Percentiles rank a stretch among this genome's conserved stretches.
These are phyloP conservation scores for Alouatta palliata DNA, from an alignment of 2,113 vertebrate species.

Conservation along the genomic window DNA sequence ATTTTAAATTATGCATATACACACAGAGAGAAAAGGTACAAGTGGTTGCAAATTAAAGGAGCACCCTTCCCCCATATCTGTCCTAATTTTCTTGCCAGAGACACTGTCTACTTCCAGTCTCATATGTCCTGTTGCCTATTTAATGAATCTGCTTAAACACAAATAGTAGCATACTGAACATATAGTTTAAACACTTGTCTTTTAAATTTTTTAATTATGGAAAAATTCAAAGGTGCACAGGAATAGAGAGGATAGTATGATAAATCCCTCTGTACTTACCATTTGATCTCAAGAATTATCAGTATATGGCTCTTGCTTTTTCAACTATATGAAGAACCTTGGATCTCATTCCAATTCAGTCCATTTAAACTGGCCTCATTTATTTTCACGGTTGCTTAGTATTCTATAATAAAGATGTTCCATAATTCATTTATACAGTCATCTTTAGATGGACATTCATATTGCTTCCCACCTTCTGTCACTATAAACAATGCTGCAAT, in stretches of 20 bases:
- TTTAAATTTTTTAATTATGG: not conserved
- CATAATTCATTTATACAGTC: not conserved
- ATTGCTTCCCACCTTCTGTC: not conserved
- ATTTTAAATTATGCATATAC: not conserved
- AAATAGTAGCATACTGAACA: not conserved
- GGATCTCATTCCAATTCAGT: not conserved
- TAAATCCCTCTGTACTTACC: not conserved
- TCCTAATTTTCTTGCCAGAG: not conserved
- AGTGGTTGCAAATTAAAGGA: not conserved
- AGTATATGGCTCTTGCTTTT: not conserved
- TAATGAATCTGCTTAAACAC: not conserved
- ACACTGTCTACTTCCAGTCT: not conserved
- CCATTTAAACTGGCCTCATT: not conserved
- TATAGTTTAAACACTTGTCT: not conserved
- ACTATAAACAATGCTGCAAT: not conserved
- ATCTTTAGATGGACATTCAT: not conserved
- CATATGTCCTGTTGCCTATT: not conserved
- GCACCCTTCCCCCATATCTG: not conserved
- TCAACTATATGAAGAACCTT: accelerated
- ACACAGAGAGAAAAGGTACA: not conserved
- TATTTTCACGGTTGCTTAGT: not conserved
- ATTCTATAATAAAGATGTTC: not conserved
- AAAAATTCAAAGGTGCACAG: not conserved
- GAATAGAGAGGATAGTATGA: not conserved
- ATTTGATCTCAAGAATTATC: not conserved